Evolutionary conservation across 2,888 invertebrate species (phyloP).

Genomic region (Ormyrus nitidulus): DNA sequence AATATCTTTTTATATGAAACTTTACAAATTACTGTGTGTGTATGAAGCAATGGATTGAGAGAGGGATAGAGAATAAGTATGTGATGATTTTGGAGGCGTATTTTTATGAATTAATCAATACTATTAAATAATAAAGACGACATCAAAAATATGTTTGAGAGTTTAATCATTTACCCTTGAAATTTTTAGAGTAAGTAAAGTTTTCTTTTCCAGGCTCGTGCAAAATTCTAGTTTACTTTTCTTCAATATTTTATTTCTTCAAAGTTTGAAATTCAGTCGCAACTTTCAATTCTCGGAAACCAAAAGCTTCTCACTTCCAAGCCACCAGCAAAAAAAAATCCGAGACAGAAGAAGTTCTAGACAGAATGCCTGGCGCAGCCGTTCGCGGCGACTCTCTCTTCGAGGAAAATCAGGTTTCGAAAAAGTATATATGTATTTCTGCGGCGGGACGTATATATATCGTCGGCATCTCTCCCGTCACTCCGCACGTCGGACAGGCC

Average conservation of each 20-base stretch:
- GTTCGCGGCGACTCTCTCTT: conserved; percentile 25
- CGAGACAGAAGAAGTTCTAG: conserved; percentile 27
- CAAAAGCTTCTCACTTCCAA: neutral
- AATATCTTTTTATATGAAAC: conserved; percentile 26
- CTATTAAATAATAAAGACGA: conserved; percentile 45
- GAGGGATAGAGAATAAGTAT: conserved; percentile 7
- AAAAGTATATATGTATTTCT: conserved; percentile 14
- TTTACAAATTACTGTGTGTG: conserved; percentile 3
- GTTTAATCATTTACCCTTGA: neutral
- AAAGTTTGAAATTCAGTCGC: neutral
- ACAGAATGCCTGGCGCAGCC: neutral
- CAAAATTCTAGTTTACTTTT: too few species aligned
- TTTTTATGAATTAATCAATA: conserved; percentile 34
- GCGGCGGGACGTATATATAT: neutral
- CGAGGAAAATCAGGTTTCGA: conserved; percentile 52
- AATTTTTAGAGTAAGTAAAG: too few species aligned
- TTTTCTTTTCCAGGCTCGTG: too few species aligned
- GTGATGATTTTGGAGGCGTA: neutral
- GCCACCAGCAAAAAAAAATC: conserved; percentile 15
- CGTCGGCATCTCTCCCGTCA: conserved; percentile 13
- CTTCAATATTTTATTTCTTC: too few species aligned
- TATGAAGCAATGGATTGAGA: neutral
- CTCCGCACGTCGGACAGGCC: neutral
- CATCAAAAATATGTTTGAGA: conserved; percentile 17
- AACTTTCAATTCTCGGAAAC: neutral